Percentiles rank a stretch among this genome's conserved stretches.
phyloP scores from a whole-genome alignment of 2,888 invertebrate genomes.

The Tineola bisselliella region DNA sequence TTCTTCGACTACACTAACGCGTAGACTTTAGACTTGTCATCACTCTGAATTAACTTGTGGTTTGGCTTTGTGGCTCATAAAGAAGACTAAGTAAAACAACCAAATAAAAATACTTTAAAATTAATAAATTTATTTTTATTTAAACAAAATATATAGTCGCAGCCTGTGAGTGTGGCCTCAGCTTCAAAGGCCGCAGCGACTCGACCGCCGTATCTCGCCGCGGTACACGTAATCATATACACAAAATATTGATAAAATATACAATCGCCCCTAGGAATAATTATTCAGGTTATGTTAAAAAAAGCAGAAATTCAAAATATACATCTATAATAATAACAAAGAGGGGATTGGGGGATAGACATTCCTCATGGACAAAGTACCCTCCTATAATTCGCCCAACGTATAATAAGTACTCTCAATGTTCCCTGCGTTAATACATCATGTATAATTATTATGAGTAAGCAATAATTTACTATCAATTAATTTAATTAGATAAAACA shows the following conservation, averaged over 20 bases:
- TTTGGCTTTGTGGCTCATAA: too few relatives aligned
- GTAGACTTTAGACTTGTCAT: too few relatives aligned
- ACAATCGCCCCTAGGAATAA: constrained; percentile 34
- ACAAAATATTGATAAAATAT: constrained; percentile 49
- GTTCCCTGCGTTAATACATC: constrained; percentile 21
- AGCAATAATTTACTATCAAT: constrained; percentile 41
- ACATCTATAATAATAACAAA: constrained; percentile 41
- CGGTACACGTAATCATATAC: constrained; percentile 29
- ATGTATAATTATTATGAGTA: constrained; percentile 16
- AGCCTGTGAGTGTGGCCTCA: constrained; percentile 31
- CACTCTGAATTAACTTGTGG: too few relatives aligned
- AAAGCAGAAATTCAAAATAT: constrained; percentile 59
- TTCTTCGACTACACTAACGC: too few relatives aligned
- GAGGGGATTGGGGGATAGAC: constrained; percentile 22
- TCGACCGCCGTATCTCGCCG: constrained; percentile 5
- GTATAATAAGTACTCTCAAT: constrained; percentile 49
- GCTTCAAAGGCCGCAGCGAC: constrained; percentile 16
- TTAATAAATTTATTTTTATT: constrained; percentile 56
- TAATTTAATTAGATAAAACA: constrained; percentile 37
- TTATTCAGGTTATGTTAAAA: constrained; percentile 44
- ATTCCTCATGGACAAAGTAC: constrained; percentile 25
- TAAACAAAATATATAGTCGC: constrained; percentile 60
- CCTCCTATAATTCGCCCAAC: constrained; percentile 32
- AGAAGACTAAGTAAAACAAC: neutral
- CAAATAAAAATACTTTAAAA: constrained; percentile 11